These are phyloP conservation scores for Carcina quercana DNA, from an alignment of 2,888 invertebrate species.

Conservation along the genomic window DNA sequence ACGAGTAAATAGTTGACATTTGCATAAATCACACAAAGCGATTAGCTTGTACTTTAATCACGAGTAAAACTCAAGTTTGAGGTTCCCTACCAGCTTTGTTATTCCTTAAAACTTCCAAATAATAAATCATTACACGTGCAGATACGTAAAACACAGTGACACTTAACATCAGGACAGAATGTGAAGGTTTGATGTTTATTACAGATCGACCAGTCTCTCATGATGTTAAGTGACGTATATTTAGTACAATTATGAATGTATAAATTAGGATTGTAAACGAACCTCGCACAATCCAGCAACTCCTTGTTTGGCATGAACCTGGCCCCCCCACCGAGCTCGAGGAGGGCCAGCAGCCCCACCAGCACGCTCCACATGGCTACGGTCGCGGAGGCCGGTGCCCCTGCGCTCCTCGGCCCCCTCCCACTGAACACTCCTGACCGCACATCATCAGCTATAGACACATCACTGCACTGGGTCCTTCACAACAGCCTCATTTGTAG, in stretches of 20 bases:
- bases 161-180: too few relatives aligned
- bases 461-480: constrained; percentile 42
- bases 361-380: constrained; percentile 60
- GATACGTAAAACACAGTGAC: too few relatives aligned
- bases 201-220: too few relatives aligned
- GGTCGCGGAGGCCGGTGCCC: constrained; percentile 42
- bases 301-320: constrained; percentile 56
- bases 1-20: too few relatives aligned
- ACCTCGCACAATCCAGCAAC: constrained; percentile 67
- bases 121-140: too few relatives aligned
- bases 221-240: constrained; percentile 2
- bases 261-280: constrained; percentile 37
- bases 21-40: too few relatives aligned
- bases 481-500: too few relatives aligned
- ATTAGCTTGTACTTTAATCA: too few relatives aligned
- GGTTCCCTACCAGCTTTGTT: too few relatives aligned
- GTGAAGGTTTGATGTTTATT: too few relatives aligned
- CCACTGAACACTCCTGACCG: constrained; percentile 53
- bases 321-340: constrained; percentile 50
- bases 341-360: constrained; percentile 46
- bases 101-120: too few relatives aligned
- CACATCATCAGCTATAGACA: constrained; percentile 56
- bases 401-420: constrained; percentile 46
- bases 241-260: constrained; percentile 10
- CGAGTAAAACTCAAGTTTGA: too few relatives aligned